phyloP scores from a whole-genome alignment of 2,797 vertebrate genomes.

The Holocentrus rufus region DNA sequence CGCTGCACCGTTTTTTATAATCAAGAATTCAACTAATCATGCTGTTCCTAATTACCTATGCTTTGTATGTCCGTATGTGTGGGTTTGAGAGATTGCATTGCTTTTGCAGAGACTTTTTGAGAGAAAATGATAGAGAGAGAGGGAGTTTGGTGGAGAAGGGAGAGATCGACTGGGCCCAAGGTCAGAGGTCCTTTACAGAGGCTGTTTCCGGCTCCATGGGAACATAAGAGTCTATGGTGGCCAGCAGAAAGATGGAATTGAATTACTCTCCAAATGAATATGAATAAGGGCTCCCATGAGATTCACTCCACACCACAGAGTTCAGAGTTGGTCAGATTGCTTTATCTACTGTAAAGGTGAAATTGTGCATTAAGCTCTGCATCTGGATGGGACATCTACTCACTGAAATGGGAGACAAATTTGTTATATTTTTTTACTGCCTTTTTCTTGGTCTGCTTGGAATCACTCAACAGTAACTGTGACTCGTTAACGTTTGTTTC shows the following conservation, averaged over 20 bases:
- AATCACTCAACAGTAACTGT: too few species aligned
- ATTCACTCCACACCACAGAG: not conserved
- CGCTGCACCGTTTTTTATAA: too few species aligned
- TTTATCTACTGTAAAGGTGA: not conserved
- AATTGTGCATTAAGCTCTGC: not conserved
- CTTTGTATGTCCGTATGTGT: not conserved
- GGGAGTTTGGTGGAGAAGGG: not conserved
- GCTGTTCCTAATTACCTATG: too few species aligned
- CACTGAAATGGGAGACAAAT: not conserved
- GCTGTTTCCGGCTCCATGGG: slow-evolving; percentile 4
- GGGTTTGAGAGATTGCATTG: not conserved
- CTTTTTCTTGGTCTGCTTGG: too few species aligned
- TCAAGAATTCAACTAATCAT: too few species aligned
- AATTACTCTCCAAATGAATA: not conserved
- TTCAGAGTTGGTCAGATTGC: not conserved
- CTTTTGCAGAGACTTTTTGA: too few species aligned
- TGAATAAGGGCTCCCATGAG: not conserved
- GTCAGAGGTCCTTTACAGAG: slow-evolving; percentile 1
- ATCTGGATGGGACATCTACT: not conserved
- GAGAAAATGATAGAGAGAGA: not conserved
- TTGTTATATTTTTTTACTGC: too few species aligned
- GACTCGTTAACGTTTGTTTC: too few species aligned
- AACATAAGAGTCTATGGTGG: not conserved
- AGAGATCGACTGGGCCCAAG: not conserved
- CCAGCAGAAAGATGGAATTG: not conserved